Conservation (phyloP, 2,113 vertebrate species). For the Dendropsophus ebraccatus region DNA sequence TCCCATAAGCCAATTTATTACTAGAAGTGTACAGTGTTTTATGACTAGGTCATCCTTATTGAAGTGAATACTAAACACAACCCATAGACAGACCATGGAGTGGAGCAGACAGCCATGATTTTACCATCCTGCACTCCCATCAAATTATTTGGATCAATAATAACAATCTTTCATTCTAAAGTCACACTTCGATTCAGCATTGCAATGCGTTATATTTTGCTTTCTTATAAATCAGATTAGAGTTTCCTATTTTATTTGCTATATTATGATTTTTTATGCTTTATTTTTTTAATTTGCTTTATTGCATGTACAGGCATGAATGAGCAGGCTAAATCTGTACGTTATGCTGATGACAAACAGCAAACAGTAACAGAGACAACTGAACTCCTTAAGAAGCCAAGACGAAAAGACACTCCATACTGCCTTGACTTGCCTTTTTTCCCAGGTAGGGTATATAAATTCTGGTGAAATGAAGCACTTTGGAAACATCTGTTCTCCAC, state of each 20-base stretch:
- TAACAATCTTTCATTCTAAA: too few species aligned
- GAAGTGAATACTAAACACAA: too few species aligned
- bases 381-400: slow-evolving; percentile 40
- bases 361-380: slow-evolving; percentile 55
- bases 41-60: too few species aligned
- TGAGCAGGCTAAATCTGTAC: slow-evolving; percentile 55
- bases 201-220: background rate
- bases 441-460: slow-evolving; percentile 62
- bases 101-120: too few species aligned
- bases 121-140: too few species aligned
- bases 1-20: too few species aligned
- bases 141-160: too few species aligned
- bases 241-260: background rate
- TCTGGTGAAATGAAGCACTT: background rate
- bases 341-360: slow-evolving; percentile 38
- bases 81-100: too few species aligned
- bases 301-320: slow-evolving; percentile 60
- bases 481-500: background rate
- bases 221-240: background rate
- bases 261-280: slow-evolving; percentile 35
- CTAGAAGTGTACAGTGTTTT: too few species aligned
- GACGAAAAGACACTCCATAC: slow-evolving; percentile 60
- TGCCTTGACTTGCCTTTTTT: slow-evolving; percentile 63
- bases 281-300: slow-evolving; percentile 49
- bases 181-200: background rate